Evolutionary conservation across 1,140 invertebrate genomes (phyloP).

Genomic region (Dendrolimus punctatus): DNA sequence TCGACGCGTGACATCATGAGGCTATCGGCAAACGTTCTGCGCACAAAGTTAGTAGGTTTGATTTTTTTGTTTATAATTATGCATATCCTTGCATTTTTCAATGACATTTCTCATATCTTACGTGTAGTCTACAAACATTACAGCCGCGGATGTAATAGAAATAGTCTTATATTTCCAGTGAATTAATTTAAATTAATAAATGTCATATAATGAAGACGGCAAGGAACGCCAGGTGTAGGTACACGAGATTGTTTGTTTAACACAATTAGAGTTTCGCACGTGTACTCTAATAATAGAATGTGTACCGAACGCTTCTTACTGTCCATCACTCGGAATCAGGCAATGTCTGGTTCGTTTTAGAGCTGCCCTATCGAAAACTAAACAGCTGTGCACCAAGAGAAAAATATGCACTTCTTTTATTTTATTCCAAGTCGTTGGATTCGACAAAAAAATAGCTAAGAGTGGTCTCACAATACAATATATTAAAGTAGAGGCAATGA

Average conservation of each 20-base stretch:
- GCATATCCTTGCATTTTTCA: too few species aligned
- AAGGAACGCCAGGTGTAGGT: constrained; percentile 38
- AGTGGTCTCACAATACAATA: too few species aligned
- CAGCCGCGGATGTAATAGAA: too few species aligned
- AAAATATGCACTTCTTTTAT: constrained; percentile 15
- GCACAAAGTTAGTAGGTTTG: too few species aligned
- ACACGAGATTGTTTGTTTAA: constrained; percentile 52
- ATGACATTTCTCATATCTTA: too few species aligned
- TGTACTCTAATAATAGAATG: constrained; percentile 48
- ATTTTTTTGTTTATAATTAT: too few species aligned
- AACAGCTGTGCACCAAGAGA: constrained; percentile 14
- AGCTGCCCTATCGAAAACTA: constrained; percentile 24
- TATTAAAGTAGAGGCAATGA: too few species aligned
- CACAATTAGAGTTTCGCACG: constrained; percentile 62
- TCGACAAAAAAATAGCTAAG: too few species aligned
- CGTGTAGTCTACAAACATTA: too few species aligned
- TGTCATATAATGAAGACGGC: constrained; percentile 22
- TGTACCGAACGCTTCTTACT: constrained; percentile 37
- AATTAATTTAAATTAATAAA: constrained; percentile 12
- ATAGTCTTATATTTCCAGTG: not conserved
- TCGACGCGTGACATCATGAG: too few species aligned
- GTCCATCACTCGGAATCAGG: constrained; percentile 54
- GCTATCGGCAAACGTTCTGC: too few species aligned
- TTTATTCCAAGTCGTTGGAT: not conserved
- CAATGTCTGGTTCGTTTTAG: constrained; percentile 46